A percentile compares a stretch with the other conserved stretches of the same genome.
phyloP scores from a whole-genome alignment of 2,888 invertebrate genomes.

The Frankliniella fusca region DNA sequence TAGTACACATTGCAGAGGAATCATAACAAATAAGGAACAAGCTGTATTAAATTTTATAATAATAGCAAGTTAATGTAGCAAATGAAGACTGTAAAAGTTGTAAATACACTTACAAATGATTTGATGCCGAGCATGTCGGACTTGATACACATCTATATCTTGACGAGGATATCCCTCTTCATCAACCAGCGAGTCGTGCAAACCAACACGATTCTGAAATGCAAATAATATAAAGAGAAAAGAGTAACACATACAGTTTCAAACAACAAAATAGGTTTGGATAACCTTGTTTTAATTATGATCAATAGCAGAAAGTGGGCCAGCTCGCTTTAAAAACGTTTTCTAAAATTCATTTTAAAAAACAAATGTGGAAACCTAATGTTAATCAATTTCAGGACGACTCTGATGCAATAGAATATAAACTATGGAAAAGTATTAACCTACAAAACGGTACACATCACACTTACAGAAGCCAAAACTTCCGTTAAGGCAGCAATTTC shows the following conservation, averaged over 20 bases:
- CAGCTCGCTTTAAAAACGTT: not conserved
- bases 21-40: not conserved
- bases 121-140: constrained; percentile 79
- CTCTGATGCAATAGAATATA: not conserved
- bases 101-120: constrained; percentile 70
- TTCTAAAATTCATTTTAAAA: not conserved
- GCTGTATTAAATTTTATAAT: not conserved
- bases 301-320: not conserved
- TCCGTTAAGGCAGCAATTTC: constrained; percentile 32
- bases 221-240: constrained; percentile 13
- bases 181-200: constrained; percentile 81
- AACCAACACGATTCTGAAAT: constrained; percentile 71
- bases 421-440: not conserved
- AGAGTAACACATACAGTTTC: not conserved
- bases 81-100: not conserved
- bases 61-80: not conserved
- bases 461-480: constrained; percentile 33
- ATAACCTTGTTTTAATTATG: not conserved
- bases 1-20: not conserved
- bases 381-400: not conserved
- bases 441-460: not conserved
- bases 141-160: constrained; percentile 88
- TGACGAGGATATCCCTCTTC: constrained; percentile 78
- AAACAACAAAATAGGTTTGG: constrained; percentile 30
- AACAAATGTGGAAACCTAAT: not conserved